Percentiles rank a stretch among this genome's conserved stretches.
phyloP scores from a whole-genome alignment of 2,888 invertebrate genomes.

The Eumacrocentrus americanus region DNA sequence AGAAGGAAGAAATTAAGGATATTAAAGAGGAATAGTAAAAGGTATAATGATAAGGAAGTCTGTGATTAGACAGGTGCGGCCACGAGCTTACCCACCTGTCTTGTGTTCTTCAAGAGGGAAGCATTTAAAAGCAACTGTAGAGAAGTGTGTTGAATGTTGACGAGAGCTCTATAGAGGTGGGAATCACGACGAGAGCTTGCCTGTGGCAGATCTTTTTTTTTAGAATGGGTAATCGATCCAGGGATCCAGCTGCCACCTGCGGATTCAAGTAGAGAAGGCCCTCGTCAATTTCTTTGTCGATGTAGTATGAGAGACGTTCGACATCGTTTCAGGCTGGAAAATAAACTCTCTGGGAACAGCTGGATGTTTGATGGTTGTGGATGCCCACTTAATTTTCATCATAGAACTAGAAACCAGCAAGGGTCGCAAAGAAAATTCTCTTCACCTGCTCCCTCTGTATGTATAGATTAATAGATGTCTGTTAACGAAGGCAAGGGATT shows the following conservation, averaged over 20 bases:
- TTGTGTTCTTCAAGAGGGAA: not conserved
- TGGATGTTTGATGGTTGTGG: slow-evolving; percentile 14
- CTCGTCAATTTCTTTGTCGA: not conserved
- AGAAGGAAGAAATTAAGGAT: not conserved
- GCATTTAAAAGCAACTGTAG: slow-evolving; percentile 13
- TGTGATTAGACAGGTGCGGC: slow-evolving; percentile 1
- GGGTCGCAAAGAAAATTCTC: not conserved
- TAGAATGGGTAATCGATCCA: slow-evolving; percentile 32
- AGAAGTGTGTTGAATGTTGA: slow-evolving; percentile 8
- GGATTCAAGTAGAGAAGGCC: slow-evolving; percentile 24
- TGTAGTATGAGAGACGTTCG: too few species aligned
- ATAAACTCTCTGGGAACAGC: slow-evolving; percentile 8
- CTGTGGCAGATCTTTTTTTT: slow-evolving; percentile 4
- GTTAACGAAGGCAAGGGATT: not conserved
- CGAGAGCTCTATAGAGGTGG: slow-evolving; percentile 21
- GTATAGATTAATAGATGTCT: not conserved
- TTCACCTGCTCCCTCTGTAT: slow-evolving; percentile 6
- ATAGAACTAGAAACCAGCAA: not conserved
- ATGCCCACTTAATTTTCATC: slow-evolving; percentile 17
- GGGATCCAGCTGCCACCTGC: slow-evolving; percentile 34
- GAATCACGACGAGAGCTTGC: slow-evolving; percentile 31
- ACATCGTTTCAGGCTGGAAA: not conserved
- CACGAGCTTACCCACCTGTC: slow-evolving; percentile 8
- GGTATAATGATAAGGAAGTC: not conserved
- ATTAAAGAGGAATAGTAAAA: slow-evolving; percentile 27